phyloP scores from a whole-genome alignment of 1,140 invertebrate genomes.

The Lamellibrachia luymesi region DNA sequence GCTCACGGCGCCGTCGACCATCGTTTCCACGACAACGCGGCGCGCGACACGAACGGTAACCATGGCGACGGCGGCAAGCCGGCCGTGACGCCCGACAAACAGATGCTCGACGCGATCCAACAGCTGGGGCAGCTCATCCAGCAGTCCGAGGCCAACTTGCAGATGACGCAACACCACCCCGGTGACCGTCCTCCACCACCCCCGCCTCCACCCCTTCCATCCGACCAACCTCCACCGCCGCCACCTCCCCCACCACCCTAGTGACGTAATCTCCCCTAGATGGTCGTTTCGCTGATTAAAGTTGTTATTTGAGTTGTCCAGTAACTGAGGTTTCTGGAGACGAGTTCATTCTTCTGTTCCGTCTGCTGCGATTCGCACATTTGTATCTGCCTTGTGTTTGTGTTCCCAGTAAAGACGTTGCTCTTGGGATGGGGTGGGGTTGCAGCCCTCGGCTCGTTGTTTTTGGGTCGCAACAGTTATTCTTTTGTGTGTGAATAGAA shows the following conservation, averaged over 20 bases:
- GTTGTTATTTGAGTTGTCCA: background rate
- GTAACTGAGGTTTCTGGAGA: background rate
- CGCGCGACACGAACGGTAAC: slow-evolving; percentile 2
- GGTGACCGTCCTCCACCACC: background rate
- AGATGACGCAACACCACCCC: background rate
- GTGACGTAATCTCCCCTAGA: background rate
- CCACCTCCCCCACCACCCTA: background rate
- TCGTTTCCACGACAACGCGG: background rate
- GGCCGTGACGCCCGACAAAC: background rate
- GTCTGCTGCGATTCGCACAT: background rate
- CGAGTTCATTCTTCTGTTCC: too few relatives aligned
- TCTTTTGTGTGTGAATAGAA: background rate
- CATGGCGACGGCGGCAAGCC: background rate
- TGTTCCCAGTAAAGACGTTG: background rate
- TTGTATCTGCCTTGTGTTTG: background rate
- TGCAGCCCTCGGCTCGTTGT: background rate
- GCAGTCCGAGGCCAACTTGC: background rate
- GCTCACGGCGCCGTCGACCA: background rate
- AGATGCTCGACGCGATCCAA: background rate
- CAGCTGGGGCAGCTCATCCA: background rate
- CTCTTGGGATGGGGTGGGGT: background rate
- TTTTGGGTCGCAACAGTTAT: background rate
- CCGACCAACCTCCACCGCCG: background rate
- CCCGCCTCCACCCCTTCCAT: background rate
- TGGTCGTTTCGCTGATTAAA: background rate